These are phyloP conservation scores for Chymomyza caudatula DNA, from an alignment of 2,888 invertebrate genomes.

Conservation along the genomic window DNA sequence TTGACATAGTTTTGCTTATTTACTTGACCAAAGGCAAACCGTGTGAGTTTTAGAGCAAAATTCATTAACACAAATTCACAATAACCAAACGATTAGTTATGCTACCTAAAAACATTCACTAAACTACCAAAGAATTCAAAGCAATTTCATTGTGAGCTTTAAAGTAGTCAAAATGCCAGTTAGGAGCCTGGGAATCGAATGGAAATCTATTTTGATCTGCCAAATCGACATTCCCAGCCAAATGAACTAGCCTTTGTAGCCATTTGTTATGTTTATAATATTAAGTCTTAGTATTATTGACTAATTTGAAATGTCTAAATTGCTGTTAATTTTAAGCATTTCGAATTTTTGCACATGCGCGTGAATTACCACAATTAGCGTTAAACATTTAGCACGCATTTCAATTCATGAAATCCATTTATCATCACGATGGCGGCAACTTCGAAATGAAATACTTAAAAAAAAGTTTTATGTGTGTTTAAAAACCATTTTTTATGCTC, in stretches of 20 bases:
- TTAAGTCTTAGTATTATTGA: not conserved
- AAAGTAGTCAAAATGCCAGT: not conserved
- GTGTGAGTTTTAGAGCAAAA: not conserved
- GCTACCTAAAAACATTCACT: not conserved
- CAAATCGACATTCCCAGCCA: not conserved
- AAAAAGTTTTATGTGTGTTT: slow-evolving; percentile 23
- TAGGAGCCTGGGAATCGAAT: not conserved
- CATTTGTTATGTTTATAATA: not conserved
- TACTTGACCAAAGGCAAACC: no score
- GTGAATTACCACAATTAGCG: slow-evolving; percentile 57
- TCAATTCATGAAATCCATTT: slow-evolving; percentile 39
- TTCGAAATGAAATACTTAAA: not conserved
- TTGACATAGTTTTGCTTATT: no score
- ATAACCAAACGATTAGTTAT: not conserved
- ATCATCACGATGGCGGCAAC: slow-evolving; percentile 39
- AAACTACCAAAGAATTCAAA: not conserved
- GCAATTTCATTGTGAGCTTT: not conserved
- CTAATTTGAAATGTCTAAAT: slow-evolving; percentile 35
- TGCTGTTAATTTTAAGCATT: slow-evolving; percentile 49
- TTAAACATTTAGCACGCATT: slow-evolving; percentile 62
- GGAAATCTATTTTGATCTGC: not conserved
- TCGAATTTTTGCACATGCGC: slow-evolving; percentile 45
- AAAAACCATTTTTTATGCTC: slow-evolving; percentile 8
- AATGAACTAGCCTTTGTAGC: not conserved
- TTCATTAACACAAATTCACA: not conserved